Evolutionary conservation across 2,113 vertebrate species (phyloP), one percentile per base, ranked within the genome.

Genomic region (Anarhynchus alexandrinus): DNA sequence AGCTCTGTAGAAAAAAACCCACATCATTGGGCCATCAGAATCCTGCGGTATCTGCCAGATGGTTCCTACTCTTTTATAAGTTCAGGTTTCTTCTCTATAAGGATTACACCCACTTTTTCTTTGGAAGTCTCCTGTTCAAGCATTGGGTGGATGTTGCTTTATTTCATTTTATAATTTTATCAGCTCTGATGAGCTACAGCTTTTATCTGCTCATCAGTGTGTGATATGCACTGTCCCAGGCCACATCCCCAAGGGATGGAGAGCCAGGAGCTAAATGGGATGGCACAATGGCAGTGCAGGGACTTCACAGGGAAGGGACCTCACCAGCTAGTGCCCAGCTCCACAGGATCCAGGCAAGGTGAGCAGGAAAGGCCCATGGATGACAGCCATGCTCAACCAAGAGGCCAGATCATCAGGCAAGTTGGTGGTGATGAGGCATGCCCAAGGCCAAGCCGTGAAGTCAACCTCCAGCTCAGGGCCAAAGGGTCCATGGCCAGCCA

Each of bases 321-420:
- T 84, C 40, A 4, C 32, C 58, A 36, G 25, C 7, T 36, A 42
- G 22, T 49, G 61, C 15, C 42, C 67, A 80, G 47, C n/a, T 65
- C 78, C n/a, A 25, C 40, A 38, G 64, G 12, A 81, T 6, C 10
- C 0, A 0, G 8, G 4, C 30, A 81, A 34, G 43, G 25, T 3
- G 8, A 72, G 30, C 32, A 65, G 42, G 15, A 64, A 49, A 77
- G 25, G 52, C 18, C 40, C 47, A 13, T 4, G 40, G 22, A 27
- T 57, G 11, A 49, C 27, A 69, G 49, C 55, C 47, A 15, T 15
- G 47, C 13, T 69, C 59, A 79, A 12, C n/a, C 66, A 62, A 32
- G 38, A 67, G 38, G 17, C 18, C 12, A 61, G 25, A 42, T 86
- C 61, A 79, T 51, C 85, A 72, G 51, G 30, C n/a, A 66, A 61